These are phyloP conservation scores for Hymenopus coronatus DNA, from an alignment of 2,888 invertebrate genomes.

Conservation along the genomic window DNA sequence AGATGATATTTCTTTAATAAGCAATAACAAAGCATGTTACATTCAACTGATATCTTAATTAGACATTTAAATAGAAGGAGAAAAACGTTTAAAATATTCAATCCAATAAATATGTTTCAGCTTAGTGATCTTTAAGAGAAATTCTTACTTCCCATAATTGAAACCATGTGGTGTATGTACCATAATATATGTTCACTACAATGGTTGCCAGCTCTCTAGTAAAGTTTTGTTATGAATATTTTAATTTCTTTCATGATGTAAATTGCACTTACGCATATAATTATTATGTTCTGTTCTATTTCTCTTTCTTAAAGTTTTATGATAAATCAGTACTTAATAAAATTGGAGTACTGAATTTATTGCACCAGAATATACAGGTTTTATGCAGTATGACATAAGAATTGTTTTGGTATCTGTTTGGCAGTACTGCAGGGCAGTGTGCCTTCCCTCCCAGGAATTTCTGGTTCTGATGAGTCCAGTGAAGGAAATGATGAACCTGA, in stretches of 20 bases:
- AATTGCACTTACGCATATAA: not conserved
- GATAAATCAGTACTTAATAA: not conserved
- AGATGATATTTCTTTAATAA: not conserved
- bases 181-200: not conserved
- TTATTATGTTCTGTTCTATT: not conserved
- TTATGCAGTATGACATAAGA: not conserved
- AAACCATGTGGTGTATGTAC: not conserved
- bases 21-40: not conserved
- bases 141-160: not conserved
- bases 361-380: not conserved
- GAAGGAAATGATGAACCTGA: constrained; percentile 47
- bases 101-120: not conserved
- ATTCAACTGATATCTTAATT: not conserved
- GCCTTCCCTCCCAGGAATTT: constrained; percentile 37
- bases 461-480: constrained; percentile 42
- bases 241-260: not conserved
- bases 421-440: constrained; percentile 28
- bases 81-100: not conserved
- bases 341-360: not conserved
- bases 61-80: not conserved
- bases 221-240: not conserved
- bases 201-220: not conserved
- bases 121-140: not conserved
- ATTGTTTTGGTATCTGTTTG: constrained; percentile 17
- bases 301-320: not conserved